Percentiles rank a stretch among this genome's conserved stretches.
phyloP scores from a whole-genome alignment of 2,888 invertebrate genomes.

The Cosmia pyralina region DNA sequence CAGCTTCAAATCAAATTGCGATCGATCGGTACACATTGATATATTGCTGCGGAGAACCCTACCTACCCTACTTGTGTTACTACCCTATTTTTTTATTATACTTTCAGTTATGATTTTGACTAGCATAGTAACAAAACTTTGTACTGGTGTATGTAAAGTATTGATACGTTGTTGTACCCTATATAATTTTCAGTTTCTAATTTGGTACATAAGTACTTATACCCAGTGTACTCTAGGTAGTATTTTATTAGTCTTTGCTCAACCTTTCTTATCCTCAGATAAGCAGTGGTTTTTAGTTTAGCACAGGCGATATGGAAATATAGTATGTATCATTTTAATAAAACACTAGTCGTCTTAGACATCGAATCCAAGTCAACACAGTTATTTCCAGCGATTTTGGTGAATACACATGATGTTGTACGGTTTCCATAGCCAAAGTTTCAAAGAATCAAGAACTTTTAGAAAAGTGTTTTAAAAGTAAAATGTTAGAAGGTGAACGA shows the following conservation, averaged over 20 bases:
- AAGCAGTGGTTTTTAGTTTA: no score
- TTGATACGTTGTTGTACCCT: not conserved
- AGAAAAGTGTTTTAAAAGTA: not conserved
- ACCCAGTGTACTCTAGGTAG: not conserved
- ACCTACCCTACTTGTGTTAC: not conserved
- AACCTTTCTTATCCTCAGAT: no score
- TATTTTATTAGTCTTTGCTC: not conserved
- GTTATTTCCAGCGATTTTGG: not conserved
- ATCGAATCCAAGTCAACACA: not conserved
- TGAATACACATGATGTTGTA: not conserved
- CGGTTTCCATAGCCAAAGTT: not conserved
- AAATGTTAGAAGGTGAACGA: conserved; percentile 91
- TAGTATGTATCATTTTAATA: not conserved
- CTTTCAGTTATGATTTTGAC: not conserved
- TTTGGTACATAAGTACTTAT: not conserved
- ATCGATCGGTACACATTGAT: conserved; percentile 50
- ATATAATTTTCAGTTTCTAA: not conserved
- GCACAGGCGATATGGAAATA: no score
- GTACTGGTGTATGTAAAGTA: not conserved
- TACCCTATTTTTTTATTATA: conserved; percentile 11
- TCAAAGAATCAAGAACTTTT: not conserved
- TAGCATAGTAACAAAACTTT: not conserved
- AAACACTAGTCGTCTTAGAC: not conserved
- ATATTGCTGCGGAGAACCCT: conserved; percentile 41
- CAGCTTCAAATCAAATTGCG: conserved; percentile 55